phyloP scores from a whole-genome alignment of 2,113 vertebrate genomes.

The Rhabdornis inornatus region DNA sequence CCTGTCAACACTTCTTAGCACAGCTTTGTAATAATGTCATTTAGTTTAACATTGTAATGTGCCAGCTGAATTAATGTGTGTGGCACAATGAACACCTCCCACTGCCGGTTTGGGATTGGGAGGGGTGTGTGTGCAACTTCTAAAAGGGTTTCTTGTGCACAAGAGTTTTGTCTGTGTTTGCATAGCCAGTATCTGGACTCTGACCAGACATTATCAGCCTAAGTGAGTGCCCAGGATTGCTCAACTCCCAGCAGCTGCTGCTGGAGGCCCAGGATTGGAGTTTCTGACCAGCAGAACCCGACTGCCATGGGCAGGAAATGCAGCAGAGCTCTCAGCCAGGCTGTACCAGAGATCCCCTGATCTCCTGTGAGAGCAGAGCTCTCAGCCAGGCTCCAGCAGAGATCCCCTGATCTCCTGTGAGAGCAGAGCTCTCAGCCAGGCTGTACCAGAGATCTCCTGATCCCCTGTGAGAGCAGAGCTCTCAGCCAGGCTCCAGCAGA shows the following conservation, averaged over 20 bases:
- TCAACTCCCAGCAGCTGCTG: background rate
- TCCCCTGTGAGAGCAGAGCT: background rate
- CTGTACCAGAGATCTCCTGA: too few relatives aligned
- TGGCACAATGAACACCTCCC: constrained; percentile 85
- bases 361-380: too few relatives aligned
- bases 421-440: too few relatives aligned
- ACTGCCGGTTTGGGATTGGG: constrained; percentile 70
- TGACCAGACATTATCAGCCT: background rate
- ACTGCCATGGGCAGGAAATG: background rate
- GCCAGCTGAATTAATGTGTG: constrained; percentile 89
- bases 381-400: too few relatives aligned
- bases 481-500: background rate
- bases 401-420: too few relatives aligned
- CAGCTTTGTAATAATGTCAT: constrained; percentile 96
- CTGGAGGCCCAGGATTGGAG: background rate
- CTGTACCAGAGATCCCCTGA: rapidly evolving
- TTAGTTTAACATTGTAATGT: constrained; percentile 94
- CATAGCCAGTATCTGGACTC: background rate
- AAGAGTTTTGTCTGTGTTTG: constrained; percentile 65
- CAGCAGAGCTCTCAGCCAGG: background rate
- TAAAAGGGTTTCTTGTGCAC: constrained; percentile 72
- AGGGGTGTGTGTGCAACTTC: constrained; percentile 72
- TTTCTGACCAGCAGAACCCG: background rate
- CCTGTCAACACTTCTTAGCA: constrained; percentile 98
- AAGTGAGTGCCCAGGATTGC: background rate